Base-by-base conservation (phyloP, 2,113 vertebrate species). In the Cephalophus harveyi region DNA sequence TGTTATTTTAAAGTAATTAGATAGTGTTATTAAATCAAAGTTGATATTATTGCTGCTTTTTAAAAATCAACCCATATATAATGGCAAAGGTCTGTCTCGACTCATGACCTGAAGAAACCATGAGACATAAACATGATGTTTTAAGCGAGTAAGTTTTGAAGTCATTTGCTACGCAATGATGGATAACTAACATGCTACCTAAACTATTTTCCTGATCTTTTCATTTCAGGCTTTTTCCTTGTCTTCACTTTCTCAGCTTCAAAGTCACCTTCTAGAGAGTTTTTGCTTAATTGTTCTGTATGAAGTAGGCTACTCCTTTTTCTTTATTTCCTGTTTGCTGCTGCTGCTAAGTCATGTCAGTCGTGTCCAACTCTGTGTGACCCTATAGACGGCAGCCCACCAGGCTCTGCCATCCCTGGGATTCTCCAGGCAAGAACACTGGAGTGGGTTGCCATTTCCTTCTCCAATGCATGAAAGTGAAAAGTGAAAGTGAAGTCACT, bases 1-100 rank as follows among this genome's bases (percentile, higher is more conserved):
- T 74, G 79, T 33, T 92, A 30, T 78, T 84, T 93, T 67, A 87
- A 67, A 54, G 13, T 78, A 91, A 88, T 67, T 90, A 83, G 46
- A 1, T 54, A 36, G 23, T 54, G 10, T 67, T 82, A 60, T 78
- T 93, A 64, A 95, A 71, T 57, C 30, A 64, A 89, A 94, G 16
- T 1, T 62, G 14, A 9, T 71, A 0, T 90, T 52, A 28, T 30
- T 86, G 52, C 46, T 97, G 7, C 11, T 87, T 90, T 94, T 90
- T n/a, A 46, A 82, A n/a, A 40, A 85, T 55, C 60, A 62, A 2
- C 25, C 81, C 54, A 60, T 93, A 12, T 12, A 10, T 64, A 84
- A 52, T 79, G 86, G 36, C 36, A 43, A 76, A 43, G 11, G 21
- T 76, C 71, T 76, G 71, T 21, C 23, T 89, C 28, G 8, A 43